Conservation (phyloP, 2,113 vertebrate species). For the Ciconia stormi region DNA sequence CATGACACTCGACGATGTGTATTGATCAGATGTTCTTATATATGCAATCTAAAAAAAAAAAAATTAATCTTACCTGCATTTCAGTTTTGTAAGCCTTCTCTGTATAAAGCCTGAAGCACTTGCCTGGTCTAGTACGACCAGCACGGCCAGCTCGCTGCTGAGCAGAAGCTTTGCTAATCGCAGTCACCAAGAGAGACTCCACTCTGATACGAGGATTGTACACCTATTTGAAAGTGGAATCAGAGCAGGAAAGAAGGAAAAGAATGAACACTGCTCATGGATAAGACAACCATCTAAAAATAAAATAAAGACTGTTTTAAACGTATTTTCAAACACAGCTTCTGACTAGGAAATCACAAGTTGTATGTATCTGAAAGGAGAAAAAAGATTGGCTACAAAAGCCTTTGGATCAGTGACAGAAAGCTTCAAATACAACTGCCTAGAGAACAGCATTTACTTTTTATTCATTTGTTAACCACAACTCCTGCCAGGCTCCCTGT, state of each 20-base stretch:
- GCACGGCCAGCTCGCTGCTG: slow-evolving; percentile 98
- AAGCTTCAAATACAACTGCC: not conserved
- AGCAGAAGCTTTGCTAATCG: slow-evolving; percentile 97
- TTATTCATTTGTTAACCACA: slow-evolving; percentile 12
- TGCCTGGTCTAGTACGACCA: slow-evolving; percentile 91
- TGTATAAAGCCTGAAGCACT: slow-evolving; percentile 95
- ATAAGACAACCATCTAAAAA: not conserved
- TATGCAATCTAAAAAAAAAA: fast-evolving
- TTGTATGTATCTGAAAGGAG: not conserved
- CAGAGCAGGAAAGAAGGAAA: not conserved
- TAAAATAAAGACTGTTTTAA: not conserved
- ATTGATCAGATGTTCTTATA: not conserved
- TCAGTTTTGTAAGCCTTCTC: slow-evolving; percentile 98
- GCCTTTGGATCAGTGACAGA: not conserved
- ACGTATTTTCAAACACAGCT: not conserved
- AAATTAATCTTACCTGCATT: slow-evolving; percentile 87
- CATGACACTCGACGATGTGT: not conserved
- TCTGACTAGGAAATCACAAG: not conserved
- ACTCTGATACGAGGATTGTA: slow-evolving; percentile 98
- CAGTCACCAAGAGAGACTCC: slow-evolving; percentile 95
- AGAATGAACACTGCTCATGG: not conserved
- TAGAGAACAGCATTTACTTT: not conserved
- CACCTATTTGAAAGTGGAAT: slow-evolving; percentile 75
- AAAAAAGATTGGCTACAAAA: not conserved
- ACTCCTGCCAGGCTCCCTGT: not conserved